Base-by-base conservation (phyloP, 2,113 vertebrate genomes). In the Morone saxatilis region DNA sequence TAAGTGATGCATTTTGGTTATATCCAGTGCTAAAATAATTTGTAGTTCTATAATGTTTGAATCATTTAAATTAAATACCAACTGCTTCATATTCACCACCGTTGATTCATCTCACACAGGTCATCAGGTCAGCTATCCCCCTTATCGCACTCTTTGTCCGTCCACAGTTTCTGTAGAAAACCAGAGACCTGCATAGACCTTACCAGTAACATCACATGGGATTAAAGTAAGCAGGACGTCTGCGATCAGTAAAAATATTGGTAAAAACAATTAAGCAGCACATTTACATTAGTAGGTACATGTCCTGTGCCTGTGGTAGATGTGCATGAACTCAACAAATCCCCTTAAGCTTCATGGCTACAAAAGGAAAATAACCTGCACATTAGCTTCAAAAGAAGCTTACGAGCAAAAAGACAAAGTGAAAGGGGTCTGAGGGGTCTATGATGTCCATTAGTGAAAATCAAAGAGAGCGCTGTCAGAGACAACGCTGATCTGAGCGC, bases 381-480 rank as follows among this genome's bases (percentile, higher is more conserved):
- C n/a, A 48, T 22, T 9, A 8, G 56, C 38, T 69, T 76, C 62
- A 61, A 54, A 70, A 45, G 20, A 79, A 47, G 59, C 7, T 13
- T 31, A 31, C 31, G 12, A 57, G 67, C 54, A 54, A 69, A 60
- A 54, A 57, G 20, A 36, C 57, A 43, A 56, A 59, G 65, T 51
- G 31, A 85, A 71, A 80, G 31, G 31, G 31, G 31, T 31, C 31
- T 31, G 31, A 31, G 36, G 38, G 19, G 1, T 45, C 51, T 51
- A 8, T 61, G 66, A 59, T 43, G 82, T 59, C 59, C 75, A 47
- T 76, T 47, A 70, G 74, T 74, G 36, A 63, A 74, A 87, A 86
- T 81, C 76, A 85, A 90, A 82, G 86, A 40, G 40, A 31, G 59
- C 1, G 6, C 59, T 53, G 77, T 78, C 43, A 47, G 66, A 84